Evolutionary conservation across 2,888 invertebrate genomes (phyloP).

Genomic region (Andrena hattorfiana): DNA sequence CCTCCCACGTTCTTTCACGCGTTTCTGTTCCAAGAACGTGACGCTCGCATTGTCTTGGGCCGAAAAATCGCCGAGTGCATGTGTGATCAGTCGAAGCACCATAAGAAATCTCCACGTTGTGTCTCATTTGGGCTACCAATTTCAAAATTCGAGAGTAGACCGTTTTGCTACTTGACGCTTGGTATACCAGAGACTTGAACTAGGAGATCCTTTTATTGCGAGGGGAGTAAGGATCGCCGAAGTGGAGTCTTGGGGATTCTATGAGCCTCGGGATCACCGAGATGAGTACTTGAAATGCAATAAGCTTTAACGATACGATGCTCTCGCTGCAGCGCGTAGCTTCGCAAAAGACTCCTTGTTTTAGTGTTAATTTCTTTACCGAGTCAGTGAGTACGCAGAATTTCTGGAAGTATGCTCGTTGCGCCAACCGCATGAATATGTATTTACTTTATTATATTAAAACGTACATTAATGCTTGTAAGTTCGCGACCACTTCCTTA

Average conservation of each 20-base stretch:
- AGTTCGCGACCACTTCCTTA: constrained; percentile 20
- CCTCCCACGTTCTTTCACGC: constrained; percentile 57
- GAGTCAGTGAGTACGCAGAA: constrained; percentile 21
- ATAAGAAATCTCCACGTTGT: neutral
- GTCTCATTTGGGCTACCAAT: no score
- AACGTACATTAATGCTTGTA: constrained; percentile 19
- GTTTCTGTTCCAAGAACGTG: constrained; percentile 15
- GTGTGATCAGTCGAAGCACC: neutral
- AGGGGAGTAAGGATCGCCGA: neutral
- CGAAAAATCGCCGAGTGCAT: neutral
- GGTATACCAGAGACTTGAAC: no score
- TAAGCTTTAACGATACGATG: neutral
- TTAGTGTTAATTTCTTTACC: neutral
- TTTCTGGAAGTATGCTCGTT: constrained; percentile 10
- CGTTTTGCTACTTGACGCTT: neutral
- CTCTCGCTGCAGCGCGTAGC: neutral
- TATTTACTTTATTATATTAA: constrained; percentile 28
- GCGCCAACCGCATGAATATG: constrained; percentile 34
- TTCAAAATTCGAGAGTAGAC: no score
- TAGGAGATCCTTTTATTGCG: neutral
- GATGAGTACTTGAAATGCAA: no score
- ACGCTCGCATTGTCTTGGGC: constrained; percentile 25
- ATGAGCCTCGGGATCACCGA: neutral
- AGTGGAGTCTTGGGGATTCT: neutral
- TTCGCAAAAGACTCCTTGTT: neutral